phyloP scores from a whole-genome alignment of 2,888 invertebrate genomes.

The Heliconius ethilla region DNA sequence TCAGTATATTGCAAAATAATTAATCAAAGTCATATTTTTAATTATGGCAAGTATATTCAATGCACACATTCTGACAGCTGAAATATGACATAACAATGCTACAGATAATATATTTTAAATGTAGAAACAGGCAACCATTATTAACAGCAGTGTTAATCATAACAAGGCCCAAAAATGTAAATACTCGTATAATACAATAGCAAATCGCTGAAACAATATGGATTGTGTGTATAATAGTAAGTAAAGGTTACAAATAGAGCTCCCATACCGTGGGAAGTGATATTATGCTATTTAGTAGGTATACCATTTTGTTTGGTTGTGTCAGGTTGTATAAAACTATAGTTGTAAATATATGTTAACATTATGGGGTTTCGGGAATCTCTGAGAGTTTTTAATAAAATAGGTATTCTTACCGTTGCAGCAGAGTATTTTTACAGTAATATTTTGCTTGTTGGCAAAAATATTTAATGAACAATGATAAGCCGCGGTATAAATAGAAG shows the following conservation, averaged over 20 bases:
- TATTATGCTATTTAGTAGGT: not conserved
- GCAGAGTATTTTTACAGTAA: no score
- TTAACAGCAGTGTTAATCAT: constrained; percentile 49
- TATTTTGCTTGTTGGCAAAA: no score
- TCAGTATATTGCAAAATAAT: not conserved
- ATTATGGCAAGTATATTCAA: not conserved
- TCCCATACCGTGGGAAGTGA: constrained; percentile 74
- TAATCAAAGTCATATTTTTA: constrained; percentile 3
- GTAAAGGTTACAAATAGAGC: constrained; percentile 73
- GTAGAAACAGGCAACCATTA: not conserved
- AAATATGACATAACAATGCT: not conserved
- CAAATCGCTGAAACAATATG: constrained; percentile 80
- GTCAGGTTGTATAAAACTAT: not conserved
- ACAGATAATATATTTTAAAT: not conserved
- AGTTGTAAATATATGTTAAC: no score
- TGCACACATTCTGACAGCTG: not conserved
- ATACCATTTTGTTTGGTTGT: not conserved
- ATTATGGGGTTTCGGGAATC: no score
- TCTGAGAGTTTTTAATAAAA: no score
- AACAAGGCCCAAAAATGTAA: constrained; percentile 72
- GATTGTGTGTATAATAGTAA: constrained; percentile 70
- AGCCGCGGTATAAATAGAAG: no score
- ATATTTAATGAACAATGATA: no score
- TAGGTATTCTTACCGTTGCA: no score
- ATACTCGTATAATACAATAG: constrained; percentile 76